Evolutionary conservation across 2,797 vertebrate species (phyloP).

Genomic region (Yasuhikotakia modesta): DNA sequence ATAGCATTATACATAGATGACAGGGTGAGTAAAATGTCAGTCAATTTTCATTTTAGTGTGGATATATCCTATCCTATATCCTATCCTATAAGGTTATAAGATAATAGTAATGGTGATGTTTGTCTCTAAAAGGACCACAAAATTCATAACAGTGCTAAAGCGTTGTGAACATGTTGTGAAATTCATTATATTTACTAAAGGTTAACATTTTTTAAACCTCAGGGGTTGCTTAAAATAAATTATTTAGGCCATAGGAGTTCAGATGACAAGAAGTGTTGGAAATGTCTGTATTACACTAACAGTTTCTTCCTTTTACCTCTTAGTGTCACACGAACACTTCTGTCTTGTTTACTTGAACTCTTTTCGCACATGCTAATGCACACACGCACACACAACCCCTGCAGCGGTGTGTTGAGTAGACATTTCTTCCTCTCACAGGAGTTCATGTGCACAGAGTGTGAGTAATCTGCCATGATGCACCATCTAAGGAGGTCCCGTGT

Average conservation of each 20-base stretch:
- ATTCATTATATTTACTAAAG: neutral
- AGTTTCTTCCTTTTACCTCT: slow-evolving; percentile 10
- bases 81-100: no score
- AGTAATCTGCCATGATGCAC: slow-evolving; percentile 58
- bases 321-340: neutral
- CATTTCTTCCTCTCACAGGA: slow-evolving; percentile 53
- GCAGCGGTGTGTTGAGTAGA: slow-evolving; percentile 55
- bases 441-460: slow-evolving; percentile 57
- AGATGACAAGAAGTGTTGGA: slow-evolving; percentile 8
- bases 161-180: neutral
- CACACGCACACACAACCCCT: slow-evolving; percentile 36
- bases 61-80: neutral
- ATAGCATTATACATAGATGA: no score
- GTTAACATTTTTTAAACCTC: neutral
- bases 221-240: slow-evolving; percentile 12
- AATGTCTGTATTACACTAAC: neutral
- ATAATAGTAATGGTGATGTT: neutral
- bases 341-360: slow-evolving; percentile 33
- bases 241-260: slow-evolving; percentile 1
- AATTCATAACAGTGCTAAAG: neutral
- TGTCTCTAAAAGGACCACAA: neutral
- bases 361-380: slow-evolving; percentile 43
- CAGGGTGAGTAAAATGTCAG: no score
- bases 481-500: slow-evolving; percentile 48
- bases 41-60: no score